Conservation (phyloP, 1,140 invertebrate genomes). For the Diachasma alloeum region DNA sequence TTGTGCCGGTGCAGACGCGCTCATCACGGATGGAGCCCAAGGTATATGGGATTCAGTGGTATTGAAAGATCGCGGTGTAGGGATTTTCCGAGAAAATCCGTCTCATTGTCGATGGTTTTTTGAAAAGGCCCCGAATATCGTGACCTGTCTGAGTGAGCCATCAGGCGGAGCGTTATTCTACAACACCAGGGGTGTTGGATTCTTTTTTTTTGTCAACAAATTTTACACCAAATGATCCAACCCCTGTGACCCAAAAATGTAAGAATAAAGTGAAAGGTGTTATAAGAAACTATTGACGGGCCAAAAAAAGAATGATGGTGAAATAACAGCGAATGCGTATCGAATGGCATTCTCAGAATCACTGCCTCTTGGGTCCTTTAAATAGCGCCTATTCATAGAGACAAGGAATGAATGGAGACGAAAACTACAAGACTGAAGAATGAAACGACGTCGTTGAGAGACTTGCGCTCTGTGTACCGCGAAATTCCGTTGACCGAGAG, state of each 20-base stretch:
- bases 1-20: neutral
- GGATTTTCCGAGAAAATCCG: constrained; percentile 23
- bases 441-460: neutral
- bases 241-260: neutral
- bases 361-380: neutral
- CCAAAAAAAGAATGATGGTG: neutral
- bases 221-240: neutral
- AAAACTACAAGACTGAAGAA: neutral
- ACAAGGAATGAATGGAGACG: constrained; percentile 14
- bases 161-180: neutral
- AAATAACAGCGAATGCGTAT: neutral
- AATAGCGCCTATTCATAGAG: constrained; percentile 31
- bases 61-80: neutral
- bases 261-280: neutral
- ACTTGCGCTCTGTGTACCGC: neutral
- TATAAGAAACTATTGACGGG: neutral
- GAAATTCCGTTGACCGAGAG: constrained; percentile 6
- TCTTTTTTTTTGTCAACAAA: neutral
- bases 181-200: neutral
- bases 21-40: neutral
- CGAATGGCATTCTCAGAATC: constrained; percentile 19
- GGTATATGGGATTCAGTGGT: neutral
- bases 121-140: constrained; percentile 20
- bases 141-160: constrained; percentile 3
- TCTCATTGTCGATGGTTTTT: constrained; percentile 19